Evolutionary conservation across 2,113 vertebrate species (phyloP), one percentile per base, ranked within the genome.

Genomic region (Hepsetus odoe): DNA sequence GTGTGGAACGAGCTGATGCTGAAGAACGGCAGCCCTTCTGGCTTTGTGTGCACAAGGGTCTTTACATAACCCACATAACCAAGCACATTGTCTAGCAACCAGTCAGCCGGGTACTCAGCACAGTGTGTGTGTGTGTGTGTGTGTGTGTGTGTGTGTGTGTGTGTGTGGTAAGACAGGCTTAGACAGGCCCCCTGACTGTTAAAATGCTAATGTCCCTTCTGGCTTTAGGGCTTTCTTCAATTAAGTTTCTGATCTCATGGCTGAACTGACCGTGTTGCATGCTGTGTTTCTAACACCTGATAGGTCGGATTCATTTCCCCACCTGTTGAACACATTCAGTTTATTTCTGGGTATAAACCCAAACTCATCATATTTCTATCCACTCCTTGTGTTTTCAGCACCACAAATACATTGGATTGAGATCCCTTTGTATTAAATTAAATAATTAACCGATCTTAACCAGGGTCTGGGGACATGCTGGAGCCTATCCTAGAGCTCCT

Each of bases 11-110:
- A 92, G 89, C 91, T 86, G 84, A 75, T 83, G 86, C 89, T 93
- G 88, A 91, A 92, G 91, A 91, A 88, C 90, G 86, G 86, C 87
- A 33, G 85, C 90, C 90, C 88, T 89, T 87, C 86, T 89, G 89
- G 90, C 91, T 92, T 94, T 93, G 91, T 93, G 88, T 84, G 86
- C 87, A 91, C 86, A 89, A 93, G 92, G 90, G 89, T 90, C 93
- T 94, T 92, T 92, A 92, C 91, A 93, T 92, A 93, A 91, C 92
- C 90, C 90, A 88, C 90, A 90, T 89, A 92, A 93, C 90, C 91
- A 92, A 90, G 88, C 89, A 83, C 89, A 91, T 91, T 91, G 92
- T 92, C 92, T 92, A 93, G 92, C 92, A 93, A 93, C 92, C 90
- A 74, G 86, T 79, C 76, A 78, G 38, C 83, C 38, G 72, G 86